Conservation (phyloP, 2,797 vertebrate species). For the Scyliorhinus canicula region DNA sequence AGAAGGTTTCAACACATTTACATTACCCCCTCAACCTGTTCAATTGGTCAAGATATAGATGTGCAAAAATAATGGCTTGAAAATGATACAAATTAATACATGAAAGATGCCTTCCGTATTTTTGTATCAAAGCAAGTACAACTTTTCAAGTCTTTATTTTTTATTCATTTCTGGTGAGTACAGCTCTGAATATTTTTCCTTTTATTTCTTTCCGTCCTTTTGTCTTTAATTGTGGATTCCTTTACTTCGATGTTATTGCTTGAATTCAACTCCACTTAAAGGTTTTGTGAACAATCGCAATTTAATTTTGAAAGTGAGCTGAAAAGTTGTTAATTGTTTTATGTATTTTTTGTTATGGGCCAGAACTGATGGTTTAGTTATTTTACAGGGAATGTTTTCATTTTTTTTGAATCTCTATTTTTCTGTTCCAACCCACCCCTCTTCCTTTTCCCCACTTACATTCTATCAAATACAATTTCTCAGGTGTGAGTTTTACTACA, state of each 20-base stretch:
- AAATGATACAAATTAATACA: not conserved
- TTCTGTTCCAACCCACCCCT: not conserved
- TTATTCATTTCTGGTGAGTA: slow-evolving; percentile 12
- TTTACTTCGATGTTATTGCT: not conserved
- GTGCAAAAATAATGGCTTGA: not conserved
- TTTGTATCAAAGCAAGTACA: no score
- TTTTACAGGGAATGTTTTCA: not conserved
- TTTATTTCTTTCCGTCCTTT: not conserved
- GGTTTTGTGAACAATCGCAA: not conserved
- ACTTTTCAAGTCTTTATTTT: not conserved
- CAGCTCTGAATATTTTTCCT: not conserved
- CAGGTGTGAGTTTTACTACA: not conserved
- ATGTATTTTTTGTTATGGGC: not conserved
- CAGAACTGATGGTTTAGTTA: not conserved
- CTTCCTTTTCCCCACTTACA: not conserved
- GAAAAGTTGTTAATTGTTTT: not conserved
- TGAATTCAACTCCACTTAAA: not conserved
- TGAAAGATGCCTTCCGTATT: not conserved
- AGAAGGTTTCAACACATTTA: not conserved
- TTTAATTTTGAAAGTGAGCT: not conserved
- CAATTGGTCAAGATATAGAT: not conserved
- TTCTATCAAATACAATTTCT: not conserved
- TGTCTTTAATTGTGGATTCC: not conserved
- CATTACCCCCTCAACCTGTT: not conserved
- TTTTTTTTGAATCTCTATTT: not conserved